Evolutionary conservation across 1,140 invertebrate genomes (phyloP).

Genomic region (Carposina sasakii): DNA sequence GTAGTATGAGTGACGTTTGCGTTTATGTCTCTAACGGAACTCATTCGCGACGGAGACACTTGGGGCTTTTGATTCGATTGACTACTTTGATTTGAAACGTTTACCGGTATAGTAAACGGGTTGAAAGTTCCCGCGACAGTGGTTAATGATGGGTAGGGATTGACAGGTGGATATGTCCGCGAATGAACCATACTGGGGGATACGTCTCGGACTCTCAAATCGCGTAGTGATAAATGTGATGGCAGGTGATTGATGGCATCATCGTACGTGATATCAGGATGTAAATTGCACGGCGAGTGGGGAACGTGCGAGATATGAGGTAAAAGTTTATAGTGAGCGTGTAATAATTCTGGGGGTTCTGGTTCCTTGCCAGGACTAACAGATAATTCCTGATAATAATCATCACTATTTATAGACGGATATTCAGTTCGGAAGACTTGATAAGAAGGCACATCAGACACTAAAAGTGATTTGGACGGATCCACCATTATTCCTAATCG

Average conservation of each 20-base stretch:
- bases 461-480: conserved; percentile 30
- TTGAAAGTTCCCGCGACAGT: conserved; percentile 64
- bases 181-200: conserved; percentile 57
- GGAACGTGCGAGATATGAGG: conserved; percentile 66
- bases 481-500: conserved; percentile 7
- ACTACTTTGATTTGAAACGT: conserved; percentile 35
- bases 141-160: conserved; percentile 59
- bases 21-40: conserved; percentile 48
- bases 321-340: conserved; percentile 60
- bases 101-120: conserved; percentile 54
- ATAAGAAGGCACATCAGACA: conserved; percentile 50
- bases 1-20: conserved; percentile 48
- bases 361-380: conserved; percentile 47
- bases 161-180: conserved; percentile 52
- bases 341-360: conserved; percentile 57
- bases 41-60: conserved; percentile 35
- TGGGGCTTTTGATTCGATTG: conserved; percentile 34
- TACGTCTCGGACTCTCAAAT: conserved; percentile 44
- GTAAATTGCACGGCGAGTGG: conserved; percentile 54
- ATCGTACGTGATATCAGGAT: conserved; percentile 48
- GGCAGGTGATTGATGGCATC: conserved; percentile 28
- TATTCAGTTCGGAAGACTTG: conserved; percentile 50
- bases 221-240: conserved; percentile 40
- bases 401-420: conserved; percentile 33
- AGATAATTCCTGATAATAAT: conserved; percentile 44